Percentiles rank a stretch among this genome's conserved stretches.
Conservation (phyloP, 2,888 invertebrate genomes). For the Tillus elongatus region DNA sequence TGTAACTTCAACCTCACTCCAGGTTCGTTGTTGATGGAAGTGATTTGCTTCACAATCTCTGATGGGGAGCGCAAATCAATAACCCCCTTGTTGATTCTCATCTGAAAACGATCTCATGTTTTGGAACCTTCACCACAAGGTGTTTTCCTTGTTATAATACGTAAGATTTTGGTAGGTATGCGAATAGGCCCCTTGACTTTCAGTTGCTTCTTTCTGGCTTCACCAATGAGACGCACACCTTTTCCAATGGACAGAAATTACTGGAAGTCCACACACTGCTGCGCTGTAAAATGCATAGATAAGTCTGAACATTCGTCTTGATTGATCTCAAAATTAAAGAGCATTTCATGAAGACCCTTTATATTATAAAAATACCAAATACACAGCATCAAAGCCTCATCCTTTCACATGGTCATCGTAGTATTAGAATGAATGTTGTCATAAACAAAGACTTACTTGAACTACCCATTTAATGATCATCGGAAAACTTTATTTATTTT, state of each 20-base stretch:
- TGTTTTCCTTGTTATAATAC: constrained; percentile 98
- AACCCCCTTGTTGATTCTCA: constrained; percentile 98
- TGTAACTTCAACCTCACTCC: constrained; percentile 99
- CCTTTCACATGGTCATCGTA: too few species aligned
- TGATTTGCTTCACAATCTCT: constrained; percentile 98
- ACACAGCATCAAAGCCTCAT: too few species aligned
- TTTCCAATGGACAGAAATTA: constrained; percentile 94
- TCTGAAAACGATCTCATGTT: constrained; percentile 93
- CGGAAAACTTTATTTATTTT: too few species aligned
- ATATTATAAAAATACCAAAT: too few species aligned
- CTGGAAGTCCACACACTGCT: constrained; percentile 95
- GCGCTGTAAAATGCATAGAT: too few species aligned
- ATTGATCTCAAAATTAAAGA: too few species aligned
- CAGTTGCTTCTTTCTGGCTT: constrained; percentile 93
- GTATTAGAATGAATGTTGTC: too few species aligned
- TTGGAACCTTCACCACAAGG: constrained; percentile 99
- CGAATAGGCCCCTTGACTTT: constrained; percentile 98
- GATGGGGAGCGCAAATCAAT: constrained; percentile 98
- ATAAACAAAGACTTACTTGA: too few species aligned
- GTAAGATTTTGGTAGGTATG: constrained; percentile 96
- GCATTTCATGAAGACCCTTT: too few species aligned
- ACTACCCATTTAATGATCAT: too few species aligned
- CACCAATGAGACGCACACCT: constrained; percentile 95
- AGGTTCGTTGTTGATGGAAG: constrained; percentile 97
- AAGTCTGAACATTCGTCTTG: too few species aligned